A percentile compares a stretch with the other conserved stretches of the same genome.
Conservation (phyloP, 2,888 invertebrate genomes). For the Pteria penguin region DNA sequence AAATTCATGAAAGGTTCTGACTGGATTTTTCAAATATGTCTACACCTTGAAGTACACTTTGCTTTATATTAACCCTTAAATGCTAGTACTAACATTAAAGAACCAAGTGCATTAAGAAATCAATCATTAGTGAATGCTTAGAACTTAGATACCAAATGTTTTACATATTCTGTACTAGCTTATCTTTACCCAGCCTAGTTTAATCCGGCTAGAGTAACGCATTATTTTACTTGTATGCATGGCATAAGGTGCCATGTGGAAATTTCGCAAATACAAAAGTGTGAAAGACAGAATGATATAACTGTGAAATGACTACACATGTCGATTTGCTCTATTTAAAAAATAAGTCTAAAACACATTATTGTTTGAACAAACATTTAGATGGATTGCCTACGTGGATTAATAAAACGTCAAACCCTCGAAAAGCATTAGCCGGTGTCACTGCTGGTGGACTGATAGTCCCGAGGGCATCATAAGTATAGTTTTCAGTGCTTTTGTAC, state of each 20-base stretch:
- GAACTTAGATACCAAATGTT: slow-evolving; percentile 17
- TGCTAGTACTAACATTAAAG: slow-evolving; percentile 38
- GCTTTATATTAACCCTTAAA: slow-evolving; percentile 35
- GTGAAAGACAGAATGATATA: slow-evolving; percentile 46
- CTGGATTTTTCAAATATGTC: slow-evolving; percentile 42
- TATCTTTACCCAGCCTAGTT: too few relatives aligned
- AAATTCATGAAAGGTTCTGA: slow-evolving; percentile 45
- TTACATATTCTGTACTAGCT: slow-evolving; percentile 20
- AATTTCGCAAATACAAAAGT: slow-evolving; percentile 34
- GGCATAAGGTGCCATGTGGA: slow-evolving; percentile 40
- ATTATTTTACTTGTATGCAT: slow-evolving; percentile 30
- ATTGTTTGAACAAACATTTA: too few relatives aligned
- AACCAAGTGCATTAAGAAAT: slow-evolving; percentile 33
- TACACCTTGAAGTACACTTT: slow-evolving; percentile 27
- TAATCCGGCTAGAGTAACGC: slow-evolving; percentile 15
- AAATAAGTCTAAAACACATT: slow-evolving; percentile 39
- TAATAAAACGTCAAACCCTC: too few relatives aligned
- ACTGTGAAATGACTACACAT: slow-evolving; percentile 37
- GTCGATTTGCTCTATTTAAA: slow-evolving; percentile 46
- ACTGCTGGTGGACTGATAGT: too few relatives aligned
- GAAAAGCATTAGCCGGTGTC: too few relatives aligned
- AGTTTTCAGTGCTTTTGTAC: too few relatives aligned
- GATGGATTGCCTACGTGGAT: too few relatives aligned
- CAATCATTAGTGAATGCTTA: slow-evolving; percentile 10
- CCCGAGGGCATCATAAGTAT: too few relatives aligned